Conservation (phyloP, 2,888 invertebrate genomes). For the Cephus nigrinus region DNA sequence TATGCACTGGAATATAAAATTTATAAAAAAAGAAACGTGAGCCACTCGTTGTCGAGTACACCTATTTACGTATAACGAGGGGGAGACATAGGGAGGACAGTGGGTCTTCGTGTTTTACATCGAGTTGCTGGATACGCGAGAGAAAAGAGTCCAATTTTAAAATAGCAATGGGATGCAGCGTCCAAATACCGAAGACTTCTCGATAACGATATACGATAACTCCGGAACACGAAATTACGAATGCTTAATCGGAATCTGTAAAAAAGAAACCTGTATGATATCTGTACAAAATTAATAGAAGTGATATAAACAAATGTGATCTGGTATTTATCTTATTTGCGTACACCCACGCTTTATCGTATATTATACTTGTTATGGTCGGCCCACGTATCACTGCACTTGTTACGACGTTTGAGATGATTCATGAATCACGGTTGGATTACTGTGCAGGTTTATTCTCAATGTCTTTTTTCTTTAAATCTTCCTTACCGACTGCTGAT, state of each 20-base stretch:
- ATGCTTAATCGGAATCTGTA: conserved; percentile 51
- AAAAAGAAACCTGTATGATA: conserved; percentile 45
- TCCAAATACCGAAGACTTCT: background rate
- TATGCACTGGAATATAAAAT: background rate
- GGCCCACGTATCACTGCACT: background rate
- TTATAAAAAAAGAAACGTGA: background rate
- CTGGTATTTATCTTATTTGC: background rate
- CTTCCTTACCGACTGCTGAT: background rate
- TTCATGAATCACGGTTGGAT: background rate
- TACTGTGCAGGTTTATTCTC: background rate
- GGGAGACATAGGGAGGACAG: background rate
- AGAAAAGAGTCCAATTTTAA: conserved; percentile 8
- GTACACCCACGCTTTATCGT: background rate
- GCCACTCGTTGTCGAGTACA: background rate
- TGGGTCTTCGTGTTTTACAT: background rate
- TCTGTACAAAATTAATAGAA: conserved; percentile 55
- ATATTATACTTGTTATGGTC: background rate
- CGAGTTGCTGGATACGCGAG: background rate
- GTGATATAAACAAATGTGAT: conserved; percentile 25
- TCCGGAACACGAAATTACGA: conserved; percentile 43
- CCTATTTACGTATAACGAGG: conserved; percentile 16
- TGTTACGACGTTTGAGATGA: background rate
- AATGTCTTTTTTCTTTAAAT: background rate
- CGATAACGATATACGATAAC: conserved; percentile 42
- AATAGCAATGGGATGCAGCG: background rate